These are phyloP conservation scores for Indicator maculatus DNA, from an alignment of 2,113 vertebrate species.

Conservation along the genomic window DNA sequence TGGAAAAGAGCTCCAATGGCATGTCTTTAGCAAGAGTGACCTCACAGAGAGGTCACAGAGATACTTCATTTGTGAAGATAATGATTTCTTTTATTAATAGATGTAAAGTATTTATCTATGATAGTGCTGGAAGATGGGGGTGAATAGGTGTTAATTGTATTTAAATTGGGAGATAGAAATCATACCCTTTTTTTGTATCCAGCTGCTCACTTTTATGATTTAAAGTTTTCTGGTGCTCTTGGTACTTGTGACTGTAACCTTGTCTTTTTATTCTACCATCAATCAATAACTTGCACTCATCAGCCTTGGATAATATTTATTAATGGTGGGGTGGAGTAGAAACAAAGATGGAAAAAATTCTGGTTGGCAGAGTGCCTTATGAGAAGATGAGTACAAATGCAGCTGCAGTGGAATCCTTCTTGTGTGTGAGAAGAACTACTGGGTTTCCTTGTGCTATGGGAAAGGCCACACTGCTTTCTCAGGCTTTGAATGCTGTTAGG, in stretches of 20 bases:
- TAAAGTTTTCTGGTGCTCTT: background rate
- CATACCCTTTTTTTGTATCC: background rate
- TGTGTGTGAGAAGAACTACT: background rate
- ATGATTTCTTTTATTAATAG: conserved; percentile 2
- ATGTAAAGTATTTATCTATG: background rate
- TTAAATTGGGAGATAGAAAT: background rate
- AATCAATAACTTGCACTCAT: conserved; percentile 54
- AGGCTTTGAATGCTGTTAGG: background rate
- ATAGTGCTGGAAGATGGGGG: background rate
- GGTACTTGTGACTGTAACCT: conserved; percentile 29
- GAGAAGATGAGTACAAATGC: conserved; percentile 49
- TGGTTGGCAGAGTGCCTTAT: conserved; percentile 46
- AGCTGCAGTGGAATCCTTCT: conserved; percentile 49
- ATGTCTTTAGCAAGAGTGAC: background rate
- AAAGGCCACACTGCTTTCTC: conserved; percentile 3
- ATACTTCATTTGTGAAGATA: background rate
- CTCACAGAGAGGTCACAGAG: background rate
- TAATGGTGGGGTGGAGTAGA: conserved; percentile 49
- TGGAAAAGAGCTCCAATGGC: background rate
- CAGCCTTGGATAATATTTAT: conserved; percentile 41
- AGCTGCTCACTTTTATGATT: background rate
- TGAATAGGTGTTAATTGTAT: background rate
- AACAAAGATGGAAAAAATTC: conserved; percentile 61
- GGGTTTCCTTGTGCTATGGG: conserved; percentile 2
- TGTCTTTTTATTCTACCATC: conserved; percentile 58